Conservation (phyloP, 1,140 invertebrate species). For the Bombus breviceps region DNA sequence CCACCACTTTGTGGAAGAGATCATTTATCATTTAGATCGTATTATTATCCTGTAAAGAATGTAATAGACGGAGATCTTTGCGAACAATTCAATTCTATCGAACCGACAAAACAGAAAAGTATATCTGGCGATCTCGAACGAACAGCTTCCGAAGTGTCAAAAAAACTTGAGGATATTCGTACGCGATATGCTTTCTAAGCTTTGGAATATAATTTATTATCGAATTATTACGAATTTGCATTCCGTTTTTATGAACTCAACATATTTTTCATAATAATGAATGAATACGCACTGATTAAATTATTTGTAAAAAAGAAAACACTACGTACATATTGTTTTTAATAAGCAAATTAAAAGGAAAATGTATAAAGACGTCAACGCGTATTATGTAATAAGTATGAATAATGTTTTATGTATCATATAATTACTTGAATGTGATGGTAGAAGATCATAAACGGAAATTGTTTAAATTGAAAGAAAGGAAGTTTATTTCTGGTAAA, state of each 20-base stretch:
- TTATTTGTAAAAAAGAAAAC: background rate
- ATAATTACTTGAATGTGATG: background rate
- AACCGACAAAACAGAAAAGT: conserved; percentile 95
- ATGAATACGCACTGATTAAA: background rate
- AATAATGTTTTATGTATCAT: background rate
- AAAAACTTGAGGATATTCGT: conserved; percentile 96
- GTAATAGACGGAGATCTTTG: conserved; percentile 99
- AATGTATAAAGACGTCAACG: background rate
- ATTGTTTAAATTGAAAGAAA: conserved; percentile 14
- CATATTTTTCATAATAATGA: background rate
- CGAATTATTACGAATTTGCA: conserved; percentile 24
- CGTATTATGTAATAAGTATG: background rate
- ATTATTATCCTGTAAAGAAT: conserved; percentile 99
- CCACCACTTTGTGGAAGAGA: conserved; percentile 98
- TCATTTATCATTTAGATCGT: conserved; percentile 98
- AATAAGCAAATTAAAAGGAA: background rate
- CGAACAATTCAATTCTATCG: conserved; percentile 99
- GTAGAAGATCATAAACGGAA: background rate
- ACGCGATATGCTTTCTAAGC: conserved; percentile 96
- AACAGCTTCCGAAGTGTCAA: conserved; percentile 97
- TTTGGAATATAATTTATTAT: background rate
- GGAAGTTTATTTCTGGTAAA: background rate
- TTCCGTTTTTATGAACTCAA: conserved; percentile 22
- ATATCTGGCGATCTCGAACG: conserved; percentile 97
- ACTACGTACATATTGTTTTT: background rate